phyloP scores from a whole-genome alignment of 2,113 vertebrate genomes.

The Morphnarchus princeps region DNA sequence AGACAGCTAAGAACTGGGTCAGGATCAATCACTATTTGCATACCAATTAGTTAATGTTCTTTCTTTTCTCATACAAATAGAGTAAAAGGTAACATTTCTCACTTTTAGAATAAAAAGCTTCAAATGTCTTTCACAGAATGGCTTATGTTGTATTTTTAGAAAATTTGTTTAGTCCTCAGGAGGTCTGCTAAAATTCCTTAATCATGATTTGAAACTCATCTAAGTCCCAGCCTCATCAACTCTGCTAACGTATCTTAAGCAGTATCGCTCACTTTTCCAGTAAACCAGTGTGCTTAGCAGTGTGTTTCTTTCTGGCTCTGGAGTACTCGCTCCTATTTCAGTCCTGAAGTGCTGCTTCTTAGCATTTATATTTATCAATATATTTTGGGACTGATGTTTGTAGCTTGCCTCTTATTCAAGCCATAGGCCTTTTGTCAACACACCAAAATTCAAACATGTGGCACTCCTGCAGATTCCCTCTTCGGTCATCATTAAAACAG shows the following conservation, averaged over 20 bases:
- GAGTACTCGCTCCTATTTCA: neutral
- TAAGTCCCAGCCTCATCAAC: neutral
- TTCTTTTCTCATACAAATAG: neutral
- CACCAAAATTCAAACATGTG: neutral
- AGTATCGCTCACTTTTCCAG: neutral
- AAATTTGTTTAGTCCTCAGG: neutral
- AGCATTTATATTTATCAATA: neutral
- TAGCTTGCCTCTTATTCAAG: neutral
- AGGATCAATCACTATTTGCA: slow-evolving; percentile 57
- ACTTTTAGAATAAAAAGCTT: neutral
- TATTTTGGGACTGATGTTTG: neutral
- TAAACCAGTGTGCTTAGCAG: neutral
- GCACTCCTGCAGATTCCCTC: neutral
- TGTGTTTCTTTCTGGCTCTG: neutral
- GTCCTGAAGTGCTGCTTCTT: neutral
- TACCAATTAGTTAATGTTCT: slow-evolving; percentile 47
- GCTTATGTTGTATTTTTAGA: neutral
- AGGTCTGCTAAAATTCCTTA: neutral
- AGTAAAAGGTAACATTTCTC: neutral
- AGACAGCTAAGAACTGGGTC: slow-evolving; percentile 45
- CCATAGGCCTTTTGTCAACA: neutral
- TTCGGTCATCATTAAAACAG: neutral
- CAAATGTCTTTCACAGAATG: neutral
- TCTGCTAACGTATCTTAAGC: neutral
- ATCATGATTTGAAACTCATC: neutral